Evolutionary conservation across 2,888 invertebrate genomes (phyloP), one percentile per base, ranked within the genome.

Genomic region (Crematogaster levior): DNA sequence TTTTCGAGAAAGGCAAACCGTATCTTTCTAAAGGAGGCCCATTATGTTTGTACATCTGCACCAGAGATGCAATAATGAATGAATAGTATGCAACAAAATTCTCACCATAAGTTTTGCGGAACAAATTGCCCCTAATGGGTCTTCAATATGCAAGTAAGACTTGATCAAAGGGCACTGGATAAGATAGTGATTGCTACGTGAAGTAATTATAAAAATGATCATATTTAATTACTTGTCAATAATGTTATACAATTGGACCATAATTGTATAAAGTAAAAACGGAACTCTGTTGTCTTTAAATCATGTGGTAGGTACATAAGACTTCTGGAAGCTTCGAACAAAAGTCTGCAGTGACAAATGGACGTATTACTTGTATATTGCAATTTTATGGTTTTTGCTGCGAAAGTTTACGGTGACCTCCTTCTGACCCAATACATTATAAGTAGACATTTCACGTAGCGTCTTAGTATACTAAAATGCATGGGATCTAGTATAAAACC

Each of bases 41-140:
- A n/a, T n/a, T 58, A 27, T 58, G 7, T 58, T 58, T 58, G 56
- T 58, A 58, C 56, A 18, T 58, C 56, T 58, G n/a, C n/a, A n/a
- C n/a, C n/a, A n/a, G n/a, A n/a, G n/a, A n/a, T n/a, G n/a, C n/a
- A n/a, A n/a, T n/a, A n/a, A 43, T 43, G 43, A 43, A 15, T 43
- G 15, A 43, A 43, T 43, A 43, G 4, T 43, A 43, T 15, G 15
- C 43, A 5, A 43, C 43, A 43, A 43, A 43, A 43, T 43, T 15
- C 4, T 43, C 43, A 15, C 43, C 43, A 43, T 43, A 43, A 43
- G 43, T 5, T 43, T 43, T 43, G 43, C 43, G n/a, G 10, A 43
- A 43, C 43, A 43, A 43, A 43, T 43, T 43, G 43, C n/a, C n/a
- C 7, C 27, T 58, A 58, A 58, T 58, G 27, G 56, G 15, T 58